A percentile compares a stretch with the other conserved stretches of the same genome.
Conservation (phyloP, 2,797 vertebrate genomes). For the Urosaurus nigricauda region DNA sequence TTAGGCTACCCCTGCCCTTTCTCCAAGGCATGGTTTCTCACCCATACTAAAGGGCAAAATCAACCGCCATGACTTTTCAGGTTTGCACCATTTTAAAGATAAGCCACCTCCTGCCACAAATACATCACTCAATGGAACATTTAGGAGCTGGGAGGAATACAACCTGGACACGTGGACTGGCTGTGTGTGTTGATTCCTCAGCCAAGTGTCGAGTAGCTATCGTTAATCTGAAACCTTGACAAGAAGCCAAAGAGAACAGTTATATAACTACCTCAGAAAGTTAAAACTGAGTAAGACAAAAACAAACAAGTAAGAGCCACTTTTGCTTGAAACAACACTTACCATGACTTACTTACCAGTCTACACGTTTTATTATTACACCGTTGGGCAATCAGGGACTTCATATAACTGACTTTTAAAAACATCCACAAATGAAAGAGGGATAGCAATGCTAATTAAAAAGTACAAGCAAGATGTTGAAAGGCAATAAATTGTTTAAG, state of each 20-base stretch:
- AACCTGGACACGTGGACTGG: slow-evolving; percentile 57
- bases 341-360: slow-evolving; percentile 51
- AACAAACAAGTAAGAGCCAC: slow-evolving; percentile 48
- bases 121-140: slow-evolving; percentile 37
- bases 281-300: slow-evolving; percentile 67
- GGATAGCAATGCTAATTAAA: slow-evolving; percentile 70
- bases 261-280: slow-evolving; percentile 79
- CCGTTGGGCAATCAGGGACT: slow-evolving; percentile 59
- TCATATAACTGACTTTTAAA: slow-evolving; percentile 61
- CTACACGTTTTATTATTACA: slow-evolving; percentile 62
- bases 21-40: not conserved
- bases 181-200: slow-evolving; percentile 57
- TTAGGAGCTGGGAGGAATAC: slow-evolving; percentile 53
- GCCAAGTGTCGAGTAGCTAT: slow-evolving; percentile 54
- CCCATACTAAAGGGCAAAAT: slow-evolving; percentile 5
- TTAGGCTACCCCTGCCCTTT: not conserved
- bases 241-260: slow-evolving; percentile 73
- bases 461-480: slow-evolving; percentile 57
- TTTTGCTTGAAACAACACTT: slow-evolving; percentile 60
- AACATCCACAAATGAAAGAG: slow-evolving; percentile 57
- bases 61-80: slow-evolving; percentile 22
- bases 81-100: slow-evolving; percentile 6
- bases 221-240: slow-evolving; percentile 75
- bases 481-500: slow-evolving; percentile 62
- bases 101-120: slow-evolving; percentile 36